Conservation (phyloP, 2,888 invertebrate species). For the Pterostichus madidus region DNA sequence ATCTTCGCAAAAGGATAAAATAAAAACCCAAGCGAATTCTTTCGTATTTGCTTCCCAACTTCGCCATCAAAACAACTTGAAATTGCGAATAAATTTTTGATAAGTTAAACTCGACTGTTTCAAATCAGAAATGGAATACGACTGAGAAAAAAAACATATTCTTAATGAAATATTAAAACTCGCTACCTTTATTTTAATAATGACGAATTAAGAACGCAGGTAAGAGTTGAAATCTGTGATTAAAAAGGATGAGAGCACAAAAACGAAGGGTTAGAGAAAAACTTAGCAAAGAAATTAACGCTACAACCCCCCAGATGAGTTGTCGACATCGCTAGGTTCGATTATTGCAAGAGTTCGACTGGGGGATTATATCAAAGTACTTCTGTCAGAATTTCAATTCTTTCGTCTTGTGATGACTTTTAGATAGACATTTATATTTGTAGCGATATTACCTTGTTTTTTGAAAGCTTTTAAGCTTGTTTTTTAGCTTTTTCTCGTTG, state of each 20-base stretch:
- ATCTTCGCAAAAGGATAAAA: too few species aligned
- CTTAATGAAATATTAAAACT: conserved; percentile 78
- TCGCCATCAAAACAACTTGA: conserved; percentile 21
- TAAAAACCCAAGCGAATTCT: too few species aligned
- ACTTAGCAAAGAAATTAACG: conserved; percentile 66
- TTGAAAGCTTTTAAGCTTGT: conserved; percentile 56
- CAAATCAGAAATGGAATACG: conserved; percentile 53
- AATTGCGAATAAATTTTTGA: conserved; percentile 59
- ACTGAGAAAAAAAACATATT: conserved; percentile 70
- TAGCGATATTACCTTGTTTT: conserved; percentile 39
- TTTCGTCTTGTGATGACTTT: conserved; percentile 60
- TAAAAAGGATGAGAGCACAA: conserved; percentile 72
- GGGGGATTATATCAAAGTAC: conserved; percentile 51
- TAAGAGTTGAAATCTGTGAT: conserved; percentile 75
- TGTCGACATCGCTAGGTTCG: neutral
- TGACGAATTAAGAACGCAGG: conserved; percentile 77
- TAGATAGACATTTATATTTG: conserved; percentile 65
- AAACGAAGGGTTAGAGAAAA: conserved; percentile 66
- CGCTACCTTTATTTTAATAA: conserved; percentile 77
- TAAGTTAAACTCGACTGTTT: conserved; percentile 48
- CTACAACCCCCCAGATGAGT: conserved; percentile 32
- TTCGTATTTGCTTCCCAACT: too few species aligned
- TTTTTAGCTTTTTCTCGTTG: too few species aligned
- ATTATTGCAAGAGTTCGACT: neutral
- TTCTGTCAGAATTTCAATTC: conserved; percentile 64